phyloP scores from a whole-genome alignment of 2,797 vertebrate species.

The Silurus lanzhouensis region DNA sequence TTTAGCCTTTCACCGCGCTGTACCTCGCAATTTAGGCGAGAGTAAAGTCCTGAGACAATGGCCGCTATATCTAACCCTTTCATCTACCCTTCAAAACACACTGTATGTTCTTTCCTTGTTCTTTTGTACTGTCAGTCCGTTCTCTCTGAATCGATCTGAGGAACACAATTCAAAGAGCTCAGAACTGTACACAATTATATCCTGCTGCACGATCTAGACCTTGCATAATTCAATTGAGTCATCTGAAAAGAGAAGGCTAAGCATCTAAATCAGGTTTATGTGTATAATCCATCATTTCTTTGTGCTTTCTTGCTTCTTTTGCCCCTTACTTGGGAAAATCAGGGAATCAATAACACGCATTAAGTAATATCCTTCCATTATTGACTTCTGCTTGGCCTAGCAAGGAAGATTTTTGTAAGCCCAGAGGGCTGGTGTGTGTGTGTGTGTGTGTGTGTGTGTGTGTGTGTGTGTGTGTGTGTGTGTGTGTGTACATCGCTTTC shows the following conservation, averaged over 20 bases:
- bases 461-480: background rate
- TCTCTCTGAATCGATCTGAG: constrained; percentile 41
- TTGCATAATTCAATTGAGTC: constrained; percentile 44
- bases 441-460: background rate
- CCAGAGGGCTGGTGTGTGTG: background rate
- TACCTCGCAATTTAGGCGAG: background rate
- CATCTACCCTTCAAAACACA: background rate
- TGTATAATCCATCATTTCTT: constrained; percentile 54
- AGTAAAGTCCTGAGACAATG: constrained; percentile 20
- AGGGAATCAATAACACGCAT: constrained; percentile 60
- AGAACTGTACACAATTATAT: constrained; percentile 40
- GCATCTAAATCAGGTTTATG: constrained; percentile 52
- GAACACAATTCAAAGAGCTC: constrained; percentile 31
- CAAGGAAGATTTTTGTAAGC: constrained; percentile 44
- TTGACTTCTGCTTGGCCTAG: constrained; percentile 60
- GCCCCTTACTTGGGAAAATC: constrained; percentile 34
- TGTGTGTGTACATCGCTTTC: constrained; percentile 35
- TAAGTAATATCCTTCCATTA: constrained; percentile 68
- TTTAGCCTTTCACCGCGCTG: background rate
- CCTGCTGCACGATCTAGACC: constrained; percentile 25
- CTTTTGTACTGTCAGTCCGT: constrained; percentile 28
- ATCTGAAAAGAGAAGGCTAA: constrained; percentile 33
- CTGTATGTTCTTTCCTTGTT: constrained; percentile 5
- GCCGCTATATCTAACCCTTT: background rate
- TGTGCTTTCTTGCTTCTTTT: constrained; percentile 25